A percentile compares a stretch with the other conserved stretches of the same genome.
phyloP scores from a whole-genome alignment of 2,113 vertebrate genomes.

The Falco punctatus region DNA sequence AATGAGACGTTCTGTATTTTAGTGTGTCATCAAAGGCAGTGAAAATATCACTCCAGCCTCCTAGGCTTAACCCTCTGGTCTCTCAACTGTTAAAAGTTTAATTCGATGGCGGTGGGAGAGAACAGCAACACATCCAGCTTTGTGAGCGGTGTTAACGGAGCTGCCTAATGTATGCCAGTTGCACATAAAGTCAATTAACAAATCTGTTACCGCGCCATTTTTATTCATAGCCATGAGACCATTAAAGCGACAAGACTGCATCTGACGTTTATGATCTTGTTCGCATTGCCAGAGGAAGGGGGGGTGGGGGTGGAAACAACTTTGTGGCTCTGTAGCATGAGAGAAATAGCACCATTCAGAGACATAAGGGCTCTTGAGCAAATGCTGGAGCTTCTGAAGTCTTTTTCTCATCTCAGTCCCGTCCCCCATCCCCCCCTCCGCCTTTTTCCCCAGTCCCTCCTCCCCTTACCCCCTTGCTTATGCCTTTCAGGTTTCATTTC shows the following conservation, averaged over 20 bases:
- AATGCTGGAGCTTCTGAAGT: constrained; percentile 1
- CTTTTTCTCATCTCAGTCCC: not conserved
- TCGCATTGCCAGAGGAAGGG: constrained; percentile 47
- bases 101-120: constrained; percentile 28
- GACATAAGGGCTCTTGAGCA: constrained; percentile 21
- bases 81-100: constrained; percentile 63
- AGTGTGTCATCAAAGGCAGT: constrained; percentile 75
- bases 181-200: constrained; percentile 61
- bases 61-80: constrained; percentile 70
- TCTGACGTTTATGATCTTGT: constrained; percentile 68
- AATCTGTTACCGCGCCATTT: constrained; percentile 71
- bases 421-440: not conserved
- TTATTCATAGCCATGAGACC: constrained; percentile 68
- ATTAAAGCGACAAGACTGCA: constrained; percentile 59
- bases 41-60: constrained; percentile 75
- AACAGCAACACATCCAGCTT: constrained; percentile 36
- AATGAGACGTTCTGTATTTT: constrained; percentile 75
- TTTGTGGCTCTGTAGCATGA: constrained; percentile 11
- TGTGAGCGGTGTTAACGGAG: constrained; percentile 1
- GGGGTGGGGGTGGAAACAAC: constrained; percentile 34
- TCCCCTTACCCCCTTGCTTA: not conserved
- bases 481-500: constrained; percentile 47
- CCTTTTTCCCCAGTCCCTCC: not conserved
- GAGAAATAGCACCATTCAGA: constrained; percentile 26
- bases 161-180: constrained; percentile 44